Conservation (phyloP, 2,888 invertebrate genomes). For the Heteropelma amictum region DNA sequence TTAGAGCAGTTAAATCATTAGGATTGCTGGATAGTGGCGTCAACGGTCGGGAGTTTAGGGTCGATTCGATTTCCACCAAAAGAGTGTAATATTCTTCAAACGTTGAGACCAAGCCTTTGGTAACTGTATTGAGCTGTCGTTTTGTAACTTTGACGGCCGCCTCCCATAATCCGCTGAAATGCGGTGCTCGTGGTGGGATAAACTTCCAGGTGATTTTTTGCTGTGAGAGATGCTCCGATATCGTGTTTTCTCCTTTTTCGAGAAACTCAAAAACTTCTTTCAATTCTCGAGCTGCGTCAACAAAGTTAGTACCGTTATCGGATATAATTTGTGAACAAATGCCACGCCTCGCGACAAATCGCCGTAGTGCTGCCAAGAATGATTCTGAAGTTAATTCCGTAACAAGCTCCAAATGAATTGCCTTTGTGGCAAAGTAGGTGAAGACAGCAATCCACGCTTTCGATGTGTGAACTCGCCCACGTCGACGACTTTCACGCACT, state of each 20-base stretch:
- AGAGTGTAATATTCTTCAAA: too few species aligned
- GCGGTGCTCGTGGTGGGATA: conserved; percentile 26
- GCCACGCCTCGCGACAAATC: conserved; percentile 67
- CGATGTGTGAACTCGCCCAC: neutral
- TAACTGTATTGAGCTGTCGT: neutral
- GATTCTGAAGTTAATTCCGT: conserved; percentile 63
- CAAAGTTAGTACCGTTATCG: conserved; percentile 71
- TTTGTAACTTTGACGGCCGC: neutral
- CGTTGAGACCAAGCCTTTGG: neutral
- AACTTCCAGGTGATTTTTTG: conserved; percentile 26
- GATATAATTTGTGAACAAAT: conserved; percentile 61
- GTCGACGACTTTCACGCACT: conserved; percentile 55
- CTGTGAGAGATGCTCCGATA: conserved; percentile 3
- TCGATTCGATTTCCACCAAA: neutral
- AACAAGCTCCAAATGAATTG: conserved; percentile 68
- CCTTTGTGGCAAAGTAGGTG: conserved; percentile 51
- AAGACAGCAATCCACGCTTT: conserved; percentile 57
- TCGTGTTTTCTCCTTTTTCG: neutral
- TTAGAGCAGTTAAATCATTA: conserved; percentile 9
- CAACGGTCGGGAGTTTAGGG: conserved; percentile 16
- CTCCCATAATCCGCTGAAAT: conserved; percentile 18
- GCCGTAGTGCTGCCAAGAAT: conserved; percentile 65
- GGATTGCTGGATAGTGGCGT: conserved; percentile 28
- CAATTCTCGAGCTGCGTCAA: conserved; percentile 60
- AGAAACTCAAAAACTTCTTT: conserved; percentile 30